phyloP scores from a whole-genome alignment of 2,797 vertebrate genomes.

The Bucorvus abyssinicus region DNA sequence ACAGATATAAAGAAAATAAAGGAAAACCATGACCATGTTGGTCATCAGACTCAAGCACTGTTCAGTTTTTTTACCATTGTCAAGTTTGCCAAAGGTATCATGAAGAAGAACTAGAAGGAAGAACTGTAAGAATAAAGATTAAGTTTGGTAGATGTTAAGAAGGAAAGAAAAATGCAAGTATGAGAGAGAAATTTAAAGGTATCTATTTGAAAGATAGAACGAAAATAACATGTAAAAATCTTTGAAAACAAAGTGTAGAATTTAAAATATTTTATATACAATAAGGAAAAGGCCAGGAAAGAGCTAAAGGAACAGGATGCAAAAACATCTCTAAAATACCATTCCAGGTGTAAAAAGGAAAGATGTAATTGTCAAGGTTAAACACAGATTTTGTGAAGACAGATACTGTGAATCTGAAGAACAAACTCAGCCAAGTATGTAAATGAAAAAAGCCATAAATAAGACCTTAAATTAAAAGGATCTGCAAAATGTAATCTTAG shows the following conservation, averaged over 20 bases:
- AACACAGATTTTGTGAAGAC: background rate
- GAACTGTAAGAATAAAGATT: background rate
- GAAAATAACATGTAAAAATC: background rate
- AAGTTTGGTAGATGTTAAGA: background rate
- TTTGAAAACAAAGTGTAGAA: background rate
- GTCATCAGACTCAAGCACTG: background rate
- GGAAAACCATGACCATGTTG: background rate
- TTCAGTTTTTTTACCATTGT: background rate
- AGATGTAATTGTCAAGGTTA: background rate
- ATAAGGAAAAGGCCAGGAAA: background rate
- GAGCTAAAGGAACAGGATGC: background rate
- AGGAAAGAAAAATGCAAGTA: background rate
- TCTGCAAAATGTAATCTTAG: background rate
- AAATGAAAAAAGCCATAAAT: background rate
- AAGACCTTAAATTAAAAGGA: background rate
- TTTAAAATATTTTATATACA: background rate
- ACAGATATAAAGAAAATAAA: background rate
- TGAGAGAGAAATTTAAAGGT: background rate
- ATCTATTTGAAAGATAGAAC: background rate
- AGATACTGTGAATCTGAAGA: background rate
- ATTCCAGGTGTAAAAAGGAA: background rate
- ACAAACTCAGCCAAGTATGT: background rate
- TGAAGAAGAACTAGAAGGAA: background rate
- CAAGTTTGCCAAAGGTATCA: background rate
- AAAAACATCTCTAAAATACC: background rate